Conservation (phyloP, 2,797 vertebrate species). For the Urocyon cinereoargenteus region DNA sequence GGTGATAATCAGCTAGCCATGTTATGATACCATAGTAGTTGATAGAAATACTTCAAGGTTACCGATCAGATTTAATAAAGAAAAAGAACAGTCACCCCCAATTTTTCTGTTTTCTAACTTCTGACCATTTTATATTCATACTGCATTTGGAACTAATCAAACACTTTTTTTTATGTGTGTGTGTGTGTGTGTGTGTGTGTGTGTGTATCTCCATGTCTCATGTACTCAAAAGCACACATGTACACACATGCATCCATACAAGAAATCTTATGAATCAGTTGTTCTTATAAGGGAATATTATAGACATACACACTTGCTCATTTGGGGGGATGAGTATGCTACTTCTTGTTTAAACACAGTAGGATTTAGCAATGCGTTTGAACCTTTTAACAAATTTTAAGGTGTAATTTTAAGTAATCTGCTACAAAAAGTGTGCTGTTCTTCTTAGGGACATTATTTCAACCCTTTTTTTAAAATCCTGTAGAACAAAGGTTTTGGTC, state of each 20-base stretch:
- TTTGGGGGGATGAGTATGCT: background rate
- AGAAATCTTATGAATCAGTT: background rate
- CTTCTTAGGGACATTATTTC: background rate
- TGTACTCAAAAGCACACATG: background rate
- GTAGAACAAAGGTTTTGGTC: background rate
- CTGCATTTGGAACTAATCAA: background rate
- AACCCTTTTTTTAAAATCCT: background rate
- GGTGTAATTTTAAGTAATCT: background rate
- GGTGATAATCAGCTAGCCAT: background rate
- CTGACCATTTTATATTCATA: conserved; percentile 2
- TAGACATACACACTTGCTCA: background rate
- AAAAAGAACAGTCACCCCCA: background rate
- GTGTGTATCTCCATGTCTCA: background rate
- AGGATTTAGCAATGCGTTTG: background rate
- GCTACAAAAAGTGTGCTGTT: background rate
- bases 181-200: background rate
- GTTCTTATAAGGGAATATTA: background rate
- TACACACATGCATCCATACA: background rate
- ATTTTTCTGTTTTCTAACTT: background rate
- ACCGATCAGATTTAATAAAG: background rate
- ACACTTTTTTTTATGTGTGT: no score
- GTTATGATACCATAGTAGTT: background rate
- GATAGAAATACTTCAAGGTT: background rate
- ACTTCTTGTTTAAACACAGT: background rate
- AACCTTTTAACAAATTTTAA: background rate